A percentile compares a stretch with the other conserved stretches of the same genome.
Evolutionary conservation across 64 coral and sea anemone species (phyloP).

Genomic region (Montipora cactus): DNA sequence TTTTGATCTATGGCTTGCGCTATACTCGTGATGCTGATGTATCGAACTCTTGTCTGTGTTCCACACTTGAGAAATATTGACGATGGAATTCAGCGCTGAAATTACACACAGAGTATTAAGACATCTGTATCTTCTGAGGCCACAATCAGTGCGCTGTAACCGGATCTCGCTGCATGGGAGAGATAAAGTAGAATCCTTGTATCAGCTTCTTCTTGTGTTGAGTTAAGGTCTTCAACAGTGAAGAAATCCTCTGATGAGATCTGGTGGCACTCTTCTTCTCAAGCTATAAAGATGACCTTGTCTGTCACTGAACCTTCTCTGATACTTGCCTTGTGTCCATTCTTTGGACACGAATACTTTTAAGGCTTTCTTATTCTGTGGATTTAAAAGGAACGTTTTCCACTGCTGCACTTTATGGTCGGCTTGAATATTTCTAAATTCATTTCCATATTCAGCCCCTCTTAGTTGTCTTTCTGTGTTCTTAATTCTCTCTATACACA

Average conservation of each 20-base stretch:
- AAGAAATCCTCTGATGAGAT: conserved; percentile 10
- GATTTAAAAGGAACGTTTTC: conserved; percentile 46
- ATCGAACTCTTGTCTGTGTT: conserved; percentile 37
- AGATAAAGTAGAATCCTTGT: conserved; percentile 43
- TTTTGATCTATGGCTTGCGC: not conserved
- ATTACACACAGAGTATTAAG: conserved; percentile 55
- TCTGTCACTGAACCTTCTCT: not conserved
- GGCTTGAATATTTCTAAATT: conserved; percentile 58
- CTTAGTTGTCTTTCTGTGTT: conserved; percentile 56
- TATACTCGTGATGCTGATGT: conserved; percentile 40
- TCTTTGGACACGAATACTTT: conserved; percentile 41
- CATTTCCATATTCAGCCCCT: conserved; percentile 38
- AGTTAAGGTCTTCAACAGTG: conserved; percentile 1
- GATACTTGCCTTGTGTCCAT: conserved; percentile 45
- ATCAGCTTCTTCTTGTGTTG: conserved; percentile 61
- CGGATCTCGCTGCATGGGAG: conserved; percentile 25
- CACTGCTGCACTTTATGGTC: conserved; percentile 46
- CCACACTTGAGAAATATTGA: conserved; percentile 52
- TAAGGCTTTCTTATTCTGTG: conserved; percentile 54
- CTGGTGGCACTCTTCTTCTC: conserved; percentile 20
- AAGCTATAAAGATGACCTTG: conserved; percentile 19
- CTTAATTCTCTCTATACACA: conserved; percentile 71
- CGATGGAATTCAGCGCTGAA: conserved; percentile 52
- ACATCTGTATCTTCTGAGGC: conserved; percentile 70
- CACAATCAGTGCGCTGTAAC: conserved; percentile 18